Base-by-base conservation (phyloP, 2,797 vertebrate species). In the Channallabes apus region DNA sequence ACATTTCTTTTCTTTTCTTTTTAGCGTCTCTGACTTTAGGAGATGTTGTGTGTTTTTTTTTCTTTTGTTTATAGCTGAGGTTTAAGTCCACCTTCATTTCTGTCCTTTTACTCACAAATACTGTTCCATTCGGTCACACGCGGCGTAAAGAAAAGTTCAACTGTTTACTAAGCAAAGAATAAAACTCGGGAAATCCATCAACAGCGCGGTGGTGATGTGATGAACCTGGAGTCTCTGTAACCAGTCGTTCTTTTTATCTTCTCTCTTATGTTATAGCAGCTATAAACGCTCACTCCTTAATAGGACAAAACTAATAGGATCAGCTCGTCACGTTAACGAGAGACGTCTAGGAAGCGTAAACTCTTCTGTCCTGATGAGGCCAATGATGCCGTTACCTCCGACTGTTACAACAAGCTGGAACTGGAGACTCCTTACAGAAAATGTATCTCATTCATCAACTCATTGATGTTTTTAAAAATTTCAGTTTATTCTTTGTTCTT, bases 391-490 rank as follows among this genome's bases (percentile, higher is more conserved):
- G 38, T 69, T 46, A 46, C 22, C 35, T 14, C 69, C 2, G 22
- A 46, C 18, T 71, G 68, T 41, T 24, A 41, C 7, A 24, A n/a
- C 46, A 18, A 3, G 24, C 38, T 54, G 7, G n/a, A 58, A 56
- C 27, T 76, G 51, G 73, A 76, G 73, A 76, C n/a, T 76, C 73
- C n/a, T 76, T 29, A 20, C 15, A 56, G n/a, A 29, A 75, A 54
- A 54, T 1, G n/a, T n/a, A 46, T 73, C 24, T 2, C 0, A n/a
- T n/a, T 24, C 2, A 38, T 41, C 17, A 7, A 41, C 41, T 8
- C 41, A 7, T 7, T 41, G 41, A 6, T 41, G 6, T 41, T 6
- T 41, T 41, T 41, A 41, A 41, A 41, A 7, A 1, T 6, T 41
- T 41, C 41, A 9, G 41, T 46, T 46, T 46, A 8, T 46, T 46